Percentiles rank a stretch among this genome's conserved stretches.
Evolutionary conservation across 1,140 invertebrate genomes (phyloP).

Genomic region (Neodiprion lecontei): DNA sequence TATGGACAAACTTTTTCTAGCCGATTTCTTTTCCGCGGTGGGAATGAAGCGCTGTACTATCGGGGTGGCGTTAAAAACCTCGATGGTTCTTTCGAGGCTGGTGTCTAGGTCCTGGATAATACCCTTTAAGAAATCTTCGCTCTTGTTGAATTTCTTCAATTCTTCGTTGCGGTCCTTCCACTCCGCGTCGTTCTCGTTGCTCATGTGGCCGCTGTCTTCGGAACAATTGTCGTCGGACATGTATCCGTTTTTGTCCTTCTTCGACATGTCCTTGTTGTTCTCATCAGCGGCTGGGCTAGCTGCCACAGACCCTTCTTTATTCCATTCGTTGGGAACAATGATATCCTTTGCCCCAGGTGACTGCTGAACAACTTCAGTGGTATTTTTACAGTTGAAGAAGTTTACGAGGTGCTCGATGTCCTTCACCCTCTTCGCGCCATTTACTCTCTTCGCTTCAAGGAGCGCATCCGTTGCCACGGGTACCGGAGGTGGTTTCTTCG

Average conservation of each 20-base stretch:
- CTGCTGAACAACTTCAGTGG: constrained; percentile 19
- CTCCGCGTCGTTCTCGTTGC: constrained; percentile 70
- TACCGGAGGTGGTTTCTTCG: constrained; percentile 11
- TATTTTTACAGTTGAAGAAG: constrained; percentile 60
- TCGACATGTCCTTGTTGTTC: constrained; percentile 20
- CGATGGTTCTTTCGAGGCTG: constrained; percentile 40
- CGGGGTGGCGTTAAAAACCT: constrained; percentile 41
- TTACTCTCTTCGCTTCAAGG: constrained; percentile 12
- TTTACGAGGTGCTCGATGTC: constrained; percentile 58
- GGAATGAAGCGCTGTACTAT: constrained; percentile 33
- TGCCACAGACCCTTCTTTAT: constrained; percentile 28
- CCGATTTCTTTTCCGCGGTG: constrained; percentile 23
- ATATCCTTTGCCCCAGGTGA: constrained; percentile 23
- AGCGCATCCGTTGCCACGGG: constrained; percentile 10
- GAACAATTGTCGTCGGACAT: constrained; percentile 65
- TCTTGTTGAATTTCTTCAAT: constrained; percentile 29
- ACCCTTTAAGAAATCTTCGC: constrained; percentile 42
- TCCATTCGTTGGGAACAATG: constrained; percentile 35
- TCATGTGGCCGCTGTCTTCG: constrained; percentile 80
- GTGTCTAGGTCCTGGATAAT: constrained; percentile 45
- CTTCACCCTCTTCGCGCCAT: constrained; percentile 36
- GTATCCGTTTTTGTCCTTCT: constrained; percentile 48
- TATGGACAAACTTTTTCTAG: constrained; percentile 25
- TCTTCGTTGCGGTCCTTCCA: constrained; percentile 36
- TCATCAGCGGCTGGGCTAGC: background rate